Base-by-base conservation (phyloP, 2,797 vertebrate species). In the Phoebastria nigripes region DNA sequence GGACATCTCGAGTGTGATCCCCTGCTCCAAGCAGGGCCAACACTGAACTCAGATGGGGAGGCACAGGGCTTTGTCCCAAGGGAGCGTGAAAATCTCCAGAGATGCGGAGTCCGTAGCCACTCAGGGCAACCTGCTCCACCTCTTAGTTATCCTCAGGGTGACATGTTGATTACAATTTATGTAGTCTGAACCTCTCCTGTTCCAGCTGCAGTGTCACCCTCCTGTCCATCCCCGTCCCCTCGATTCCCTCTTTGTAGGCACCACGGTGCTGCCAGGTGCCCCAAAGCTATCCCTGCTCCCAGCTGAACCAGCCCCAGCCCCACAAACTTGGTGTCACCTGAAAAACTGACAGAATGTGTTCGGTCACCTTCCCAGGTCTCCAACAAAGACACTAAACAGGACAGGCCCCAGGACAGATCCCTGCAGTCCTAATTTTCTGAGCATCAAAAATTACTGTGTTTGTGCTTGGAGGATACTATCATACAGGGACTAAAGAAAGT, bases 31-130 rank as follows among this genome's bases (percentile, higher is more conserved):
- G 19, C 12, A 51, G 4, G 11, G 5, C 6, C 9, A 76, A 47
- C 17, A 25, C 8, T 0, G 1, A 87, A 11, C 8, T 55, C 26
- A 29, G 4, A 37, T 4, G 4, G 6, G 2, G 4, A 70, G 8
- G 6, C 17, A 44, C 1, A 61, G 8, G 5, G 1, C 12, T 82
- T 78, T 51, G 18, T 35, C 11, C 24, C 8, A 47, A 7, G 2
- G 0, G 1, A 0, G 0, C 5, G 1, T 19, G 41, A 55, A 79
- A 39, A 24, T 47, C 28, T 67, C 15, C 21, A 67, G 22, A 55
- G 6, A 33, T 10, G 1, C 6, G 12, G 9, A 81, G 18, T 42
- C 15, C 4, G 1, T 29, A 63, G 12, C 3, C 15, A 52, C 8
- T 37, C 17, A 37, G 18, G 11, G 11, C 12, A 78, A 51, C 10